Evolutionary conservation across 2,888 invertebrate species (phyloP).

Genomic region (Stramonita haemastoma): DNA sequence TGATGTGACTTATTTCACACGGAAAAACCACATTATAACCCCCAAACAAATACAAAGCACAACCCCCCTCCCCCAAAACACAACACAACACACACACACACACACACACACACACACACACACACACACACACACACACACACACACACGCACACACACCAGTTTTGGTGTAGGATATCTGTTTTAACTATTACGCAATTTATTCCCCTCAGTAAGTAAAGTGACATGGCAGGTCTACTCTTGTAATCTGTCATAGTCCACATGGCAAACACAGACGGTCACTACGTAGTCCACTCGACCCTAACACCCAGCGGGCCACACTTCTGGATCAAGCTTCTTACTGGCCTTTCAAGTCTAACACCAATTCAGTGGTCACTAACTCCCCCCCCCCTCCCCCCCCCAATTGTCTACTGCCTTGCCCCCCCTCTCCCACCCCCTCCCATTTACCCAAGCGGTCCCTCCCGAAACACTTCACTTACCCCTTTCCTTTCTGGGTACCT

Average conservation of each 20-base stretch:
- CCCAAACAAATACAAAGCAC: background rate
- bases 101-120: background rate
- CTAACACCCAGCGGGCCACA: too few species aligned
- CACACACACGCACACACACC: background rate
- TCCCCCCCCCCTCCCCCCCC: background rate
- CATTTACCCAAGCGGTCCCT: background rate
- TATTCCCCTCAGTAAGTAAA: too few species aligned
- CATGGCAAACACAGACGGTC: too few species aligned
- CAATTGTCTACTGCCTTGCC: background rate
- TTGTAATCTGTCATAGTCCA: too few species aligned
- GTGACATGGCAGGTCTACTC: too few species aligned
- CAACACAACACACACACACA: background rate
- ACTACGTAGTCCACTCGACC: too few species aligned
- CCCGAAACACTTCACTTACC: background rate
- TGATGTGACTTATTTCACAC: too few species aligned
- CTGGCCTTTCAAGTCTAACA: too few species aligned
- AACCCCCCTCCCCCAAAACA: background rate
- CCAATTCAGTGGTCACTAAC: background rate
- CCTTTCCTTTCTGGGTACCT: background rate
- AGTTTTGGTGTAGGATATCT: too few species aligned
- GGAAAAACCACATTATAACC: too few species aligned
- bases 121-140: constrained; percentile 7
- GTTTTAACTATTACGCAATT: too few species aligned
- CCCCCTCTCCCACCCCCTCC: background rate
- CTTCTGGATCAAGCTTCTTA: too few species aligned